phyloP scores from a whole-genome alignment of 1,140 invertebrate species.

The Brachionus calyciflorus region DNA sequence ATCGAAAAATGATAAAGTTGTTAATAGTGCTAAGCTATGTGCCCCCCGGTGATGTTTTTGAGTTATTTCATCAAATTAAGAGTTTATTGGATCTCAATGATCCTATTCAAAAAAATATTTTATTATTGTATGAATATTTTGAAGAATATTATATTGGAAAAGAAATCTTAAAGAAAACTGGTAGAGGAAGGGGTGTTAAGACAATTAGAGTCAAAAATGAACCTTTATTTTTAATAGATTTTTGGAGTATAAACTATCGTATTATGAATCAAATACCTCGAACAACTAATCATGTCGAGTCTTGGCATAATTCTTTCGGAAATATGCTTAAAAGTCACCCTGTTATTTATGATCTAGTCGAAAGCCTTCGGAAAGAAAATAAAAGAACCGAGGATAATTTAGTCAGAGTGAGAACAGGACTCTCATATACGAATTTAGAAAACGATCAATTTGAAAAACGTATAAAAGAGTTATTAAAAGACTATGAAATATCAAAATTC shows the following conservation, averaged over 20 bases:
- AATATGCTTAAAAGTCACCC: conserved; percentile 6
- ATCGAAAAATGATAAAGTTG: conserved; percentile 12
- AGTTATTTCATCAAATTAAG: too few species aligned
- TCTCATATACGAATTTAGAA: conserved; percentile 7
- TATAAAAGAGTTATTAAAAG: conserved; percentile 2
- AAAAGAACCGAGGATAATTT: not conserved
- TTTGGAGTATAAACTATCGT: not conserved
- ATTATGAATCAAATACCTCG: not conserved
- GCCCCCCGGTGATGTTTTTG: too few species aligned
- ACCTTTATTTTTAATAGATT: not conserved
- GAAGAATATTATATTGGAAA: not conserved
- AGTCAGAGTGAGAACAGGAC: not conserved
- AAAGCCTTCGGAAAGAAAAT: not conserved
- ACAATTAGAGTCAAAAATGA: not conserved
- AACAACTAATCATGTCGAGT: too few species aligned
- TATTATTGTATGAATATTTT: too few species aligned
- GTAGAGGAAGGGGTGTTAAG: not conserved
- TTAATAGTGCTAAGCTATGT: not conserved
- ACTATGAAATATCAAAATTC: conserved; percentile 1
- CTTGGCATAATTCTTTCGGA: not conserved
- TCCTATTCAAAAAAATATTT: too few species aligned
- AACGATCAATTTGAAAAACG: conserved; percentile 6
- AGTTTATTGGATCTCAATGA: too few species aligned
- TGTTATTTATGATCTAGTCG: not conserved
- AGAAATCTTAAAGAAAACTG: not conserved